These are phyloP conservation scores for Pyrocoelia pectoralis DNA, from an alignment of 2,888 invertebrate species.

Conservation along the genomic window DNA sequence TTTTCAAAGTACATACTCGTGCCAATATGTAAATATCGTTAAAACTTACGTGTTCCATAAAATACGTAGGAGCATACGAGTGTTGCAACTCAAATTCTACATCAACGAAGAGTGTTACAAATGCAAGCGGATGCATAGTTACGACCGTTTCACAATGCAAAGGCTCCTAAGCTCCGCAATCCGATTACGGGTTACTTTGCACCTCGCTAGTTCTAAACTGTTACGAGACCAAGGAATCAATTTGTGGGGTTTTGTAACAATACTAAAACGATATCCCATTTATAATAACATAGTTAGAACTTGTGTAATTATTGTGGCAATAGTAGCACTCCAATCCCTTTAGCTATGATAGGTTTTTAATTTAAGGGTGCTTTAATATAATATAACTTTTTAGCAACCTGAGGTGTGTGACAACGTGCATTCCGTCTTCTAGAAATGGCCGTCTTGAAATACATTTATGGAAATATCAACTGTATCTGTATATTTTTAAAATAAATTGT, in stretches of 20 bases:
- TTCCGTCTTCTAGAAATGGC: too few species aligned
- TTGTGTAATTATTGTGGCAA: constrained; percentile 44
- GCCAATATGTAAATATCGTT: too few species aligned
- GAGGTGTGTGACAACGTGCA: too few species aligned
- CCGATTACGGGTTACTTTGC: constrained; percentile 53
- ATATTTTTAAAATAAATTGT: neutral
- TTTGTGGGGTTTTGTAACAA: constrained; percentile 45
- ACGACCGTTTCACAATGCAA: constrained; percentile 35
- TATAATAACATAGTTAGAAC: constrained; percentile 45
- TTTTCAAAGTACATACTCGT: too few species aligned
- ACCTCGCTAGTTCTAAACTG: constrained; percentile 49
- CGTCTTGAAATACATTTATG: too few species aligned
- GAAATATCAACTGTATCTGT: too few species aligned
- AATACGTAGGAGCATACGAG: too few species aligned
- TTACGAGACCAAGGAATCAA: constrained; percentile 45
- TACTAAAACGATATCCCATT: constrained; percentile 41
- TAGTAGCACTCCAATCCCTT: constrained; percentile 38
- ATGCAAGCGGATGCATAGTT: constrained; percentile 28
- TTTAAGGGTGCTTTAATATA: constrained; percentile 39
- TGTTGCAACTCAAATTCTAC: neutral
- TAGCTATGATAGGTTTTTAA: constrained; percentile 40
- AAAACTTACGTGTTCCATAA: too few species aligned
- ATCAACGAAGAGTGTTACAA: constrained; percentile 11
- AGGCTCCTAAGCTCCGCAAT: constrained; percentile 49
- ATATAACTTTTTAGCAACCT: constrained; percentile 39